Evolutionary conservation across 2,888 invertebrate genomes (phyloP).

Genomic region (Harmothoe impar): DNA sequence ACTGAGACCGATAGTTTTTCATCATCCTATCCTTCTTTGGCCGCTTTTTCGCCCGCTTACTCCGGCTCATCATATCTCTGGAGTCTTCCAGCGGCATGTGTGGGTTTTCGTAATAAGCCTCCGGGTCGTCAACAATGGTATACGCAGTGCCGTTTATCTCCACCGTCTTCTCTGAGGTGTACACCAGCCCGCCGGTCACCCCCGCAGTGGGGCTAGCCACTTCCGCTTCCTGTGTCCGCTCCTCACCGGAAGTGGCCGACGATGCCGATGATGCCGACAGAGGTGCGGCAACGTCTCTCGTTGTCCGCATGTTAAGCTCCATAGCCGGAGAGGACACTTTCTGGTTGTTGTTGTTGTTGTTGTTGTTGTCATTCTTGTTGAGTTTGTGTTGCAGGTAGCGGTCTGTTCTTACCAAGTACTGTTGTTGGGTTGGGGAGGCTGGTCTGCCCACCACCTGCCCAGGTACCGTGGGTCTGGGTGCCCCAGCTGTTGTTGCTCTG

Average conservation of each 20-base stretch:
- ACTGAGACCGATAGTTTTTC: background rate
- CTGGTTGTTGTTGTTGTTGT: background rate
- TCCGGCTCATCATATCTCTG: background rate
- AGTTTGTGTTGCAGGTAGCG: background rate
- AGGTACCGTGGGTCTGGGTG: background rate
- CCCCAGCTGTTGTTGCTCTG: background rate
- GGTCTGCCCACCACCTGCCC: background rate
- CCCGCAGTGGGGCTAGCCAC: background rate
- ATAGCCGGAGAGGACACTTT: background rate
- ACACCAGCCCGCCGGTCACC: background rate
- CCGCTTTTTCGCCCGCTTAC: constrained; percentile 26
- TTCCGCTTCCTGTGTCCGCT: constrained; percentile 6
- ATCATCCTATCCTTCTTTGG: background rate
- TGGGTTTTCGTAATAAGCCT: background rate
- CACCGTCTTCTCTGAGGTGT: constrained; percentile 31
- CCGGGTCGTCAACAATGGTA: constrained; percentile 39
- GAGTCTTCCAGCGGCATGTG: too few relatives aligned
- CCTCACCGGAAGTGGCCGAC: background rate
- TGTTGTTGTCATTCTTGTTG: background rate
- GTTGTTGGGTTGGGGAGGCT: constrained; percentile 12
- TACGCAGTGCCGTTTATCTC: constrained; percentile 53
- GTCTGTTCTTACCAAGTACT: constrained; percentile 15
- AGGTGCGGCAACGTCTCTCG: background rate
- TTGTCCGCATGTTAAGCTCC: constrained; percentile 1
- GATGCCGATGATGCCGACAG: background rate